Percentiles rank a stretch among this genome's conserved stretches.
Evolutionary conservation across 2,797 vertebrate genomes (phyloP).

Genomic region (Sphenopsis melanotis): DNA sequence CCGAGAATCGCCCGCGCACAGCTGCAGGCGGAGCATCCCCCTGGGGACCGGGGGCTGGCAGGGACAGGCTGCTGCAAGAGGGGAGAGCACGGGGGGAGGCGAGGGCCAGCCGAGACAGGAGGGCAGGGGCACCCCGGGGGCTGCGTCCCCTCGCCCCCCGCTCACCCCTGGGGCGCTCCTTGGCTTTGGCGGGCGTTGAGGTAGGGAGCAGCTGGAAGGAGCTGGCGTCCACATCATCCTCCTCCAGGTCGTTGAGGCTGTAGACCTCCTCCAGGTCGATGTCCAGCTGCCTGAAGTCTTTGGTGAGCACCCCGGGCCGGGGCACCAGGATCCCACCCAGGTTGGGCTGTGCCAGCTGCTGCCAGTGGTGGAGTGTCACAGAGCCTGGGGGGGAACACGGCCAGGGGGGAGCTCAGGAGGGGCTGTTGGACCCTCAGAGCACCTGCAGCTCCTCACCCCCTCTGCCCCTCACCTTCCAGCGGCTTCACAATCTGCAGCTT

Average conservation of each 20-base stretch:
- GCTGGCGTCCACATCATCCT: conserved; percentile 81
- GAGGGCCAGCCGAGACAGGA: neutral
- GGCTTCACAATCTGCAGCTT: conserved; percentile 90
- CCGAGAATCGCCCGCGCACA: fast-evolving
- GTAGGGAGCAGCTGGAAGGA: conserved; percentile 47
- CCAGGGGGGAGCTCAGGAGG: neutral
- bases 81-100: fast-evolving
- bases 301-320: conserved; percentile 83
- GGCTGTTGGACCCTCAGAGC: fast-evolving
- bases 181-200: conserved; percentile 32
- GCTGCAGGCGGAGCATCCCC: neutral
- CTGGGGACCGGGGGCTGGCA: fast-evolving
- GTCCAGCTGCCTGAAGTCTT: conserved; percentile 88
- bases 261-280: conserved; percentile 85
- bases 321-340: conserved; percentile 82
- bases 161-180: conserved; percentile 75
- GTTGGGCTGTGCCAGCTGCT: conserved; percentile 87
- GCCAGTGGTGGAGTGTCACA: conserved; percentile 87
- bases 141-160: fast-evolving
- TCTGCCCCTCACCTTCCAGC: conserved; percentile 81
- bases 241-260: conserved; percentile 86
- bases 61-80: neutral
- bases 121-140: fast-evolving
- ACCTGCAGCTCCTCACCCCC: neutral
- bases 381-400: conserved; percentile 74